Conservation (phyloP, 1,140 invertebrate species). For the honey bee (Apis mellifera) region DNA sequence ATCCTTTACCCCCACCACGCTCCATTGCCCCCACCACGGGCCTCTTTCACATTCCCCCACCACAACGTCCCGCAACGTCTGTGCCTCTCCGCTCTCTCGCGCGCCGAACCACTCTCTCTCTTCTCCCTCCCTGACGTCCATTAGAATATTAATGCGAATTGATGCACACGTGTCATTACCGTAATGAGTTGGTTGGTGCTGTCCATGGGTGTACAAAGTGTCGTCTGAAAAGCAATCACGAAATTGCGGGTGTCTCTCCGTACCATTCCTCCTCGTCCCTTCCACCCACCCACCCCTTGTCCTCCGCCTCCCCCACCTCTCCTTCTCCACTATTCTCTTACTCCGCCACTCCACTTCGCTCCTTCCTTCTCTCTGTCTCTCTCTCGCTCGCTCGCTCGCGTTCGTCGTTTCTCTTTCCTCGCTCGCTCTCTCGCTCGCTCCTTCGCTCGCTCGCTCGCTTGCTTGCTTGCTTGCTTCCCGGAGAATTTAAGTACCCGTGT, state of each 20-base stretch:
- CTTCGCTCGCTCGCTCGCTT: neutral
- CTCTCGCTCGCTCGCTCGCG: too few relatives aligned
- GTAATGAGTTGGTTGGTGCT: constrained; percentile 79
- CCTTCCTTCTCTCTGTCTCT: neutral
- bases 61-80: constrained; percentile 9
- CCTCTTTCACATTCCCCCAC: constrained; percentile 6
- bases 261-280: constrained; percentile 28
- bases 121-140: constrained; percentile 66
- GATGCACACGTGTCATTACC: constrained; percentile 81
- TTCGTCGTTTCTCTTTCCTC: neutral
- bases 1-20: neutral
- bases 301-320: neutral
- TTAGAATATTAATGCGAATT: constrained; percentile 82
- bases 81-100: constrained; percentile 31
- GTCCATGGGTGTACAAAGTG: constrained; percentile 74
- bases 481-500: constrained; percentile 39
- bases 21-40: neutral
- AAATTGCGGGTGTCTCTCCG: constrained; percentile 78
- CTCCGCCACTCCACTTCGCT: neutral
- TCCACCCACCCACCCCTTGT: neutral
- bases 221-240: constrained; percentile 78
- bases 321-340: neutral
- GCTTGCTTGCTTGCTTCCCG: neutral
- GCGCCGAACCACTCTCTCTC: constrained; percentile 12
- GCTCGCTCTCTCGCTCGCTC: neutral